Base-by-base conservation (phyloP, 1,140 invertebrate species). In the Kradibia gibbosae region DNA sequence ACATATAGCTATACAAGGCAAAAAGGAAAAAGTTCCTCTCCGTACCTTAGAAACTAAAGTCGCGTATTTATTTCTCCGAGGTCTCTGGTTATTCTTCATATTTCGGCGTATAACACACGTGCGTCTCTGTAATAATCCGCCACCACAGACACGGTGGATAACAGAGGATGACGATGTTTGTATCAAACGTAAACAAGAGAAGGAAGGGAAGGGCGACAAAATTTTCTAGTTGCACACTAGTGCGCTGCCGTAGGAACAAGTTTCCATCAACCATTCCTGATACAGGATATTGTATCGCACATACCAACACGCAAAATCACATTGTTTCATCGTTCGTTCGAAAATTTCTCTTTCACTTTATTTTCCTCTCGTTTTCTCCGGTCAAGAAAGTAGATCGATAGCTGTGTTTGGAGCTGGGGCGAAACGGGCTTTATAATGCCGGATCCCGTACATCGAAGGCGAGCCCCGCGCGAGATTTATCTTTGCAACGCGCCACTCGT, bases 401-500 rank as follows among this genome's bases (percentile, higher is more conserved):
- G 55, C 25, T 31, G 53, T n/a, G n/a, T n/a, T n/a, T n/a, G n/a
- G n/a, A n/a, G 45, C 70, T 13, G 39, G 13, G 11, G 39, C 8
- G 28, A 22, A 22, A 62, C 15, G n/a, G 22, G 45, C 22, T 55
- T 57, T 75, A 39, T 57, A 73, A 57, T 57, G 76, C 76, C 20
- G 25, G 3, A 22, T 20, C 25, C 5, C 42, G 20, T 42, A 34
- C 36, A 42, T 42, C 5, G 34, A 31, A 39, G 71, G 17, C 34
- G 74, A 36, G 60, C 5, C 25, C 15, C 25, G 36, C 48, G 31
- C 22, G 31, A 73, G 55, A 80, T 80, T 80, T 80, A 80, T 80
- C 78, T 36, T 28, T 22, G 65, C 3, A 42, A 79, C 67, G 67
- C 65, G 77, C 70, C 25, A 36, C 3, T 20, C 45, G 45, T 42